phyloP scores from a whole-genome alignment of 1,140 invertebrate genomes.

The Melipona quadrifasciata region DNA sequence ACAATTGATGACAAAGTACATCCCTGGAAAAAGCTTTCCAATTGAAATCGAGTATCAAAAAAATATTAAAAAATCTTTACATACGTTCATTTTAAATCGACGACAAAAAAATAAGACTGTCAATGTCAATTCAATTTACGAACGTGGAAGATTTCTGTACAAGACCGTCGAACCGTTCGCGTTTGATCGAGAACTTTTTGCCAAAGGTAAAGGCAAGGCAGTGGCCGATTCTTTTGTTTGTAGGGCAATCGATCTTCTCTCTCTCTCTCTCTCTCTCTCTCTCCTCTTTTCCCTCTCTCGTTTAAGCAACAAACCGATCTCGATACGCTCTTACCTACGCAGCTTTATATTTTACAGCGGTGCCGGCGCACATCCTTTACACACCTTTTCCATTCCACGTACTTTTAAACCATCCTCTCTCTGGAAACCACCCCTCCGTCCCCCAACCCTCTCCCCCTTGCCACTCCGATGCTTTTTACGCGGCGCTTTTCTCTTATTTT shows the following conservation, averaged over 20 bases:
- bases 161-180: no score
- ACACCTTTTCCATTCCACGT: slow-evolving; percentile 66
- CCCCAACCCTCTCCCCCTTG: slow-evolving; percentile 38
- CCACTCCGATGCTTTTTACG: slow-evolving; percentile 75
- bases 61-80: no score
- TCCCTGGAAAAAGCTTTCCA: no score
- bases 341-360: slow-evolving; percentile 59
- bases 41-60: no score
- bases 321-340: slow-evolving; percentile 13
- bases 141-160: no score
- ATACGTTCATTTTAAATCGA: no score
- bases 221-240: background rate
- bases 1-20: no score
- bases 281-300: no score
- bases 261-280: no score
- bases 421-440: slow-evolving; percentile 6
- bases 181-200: no score
- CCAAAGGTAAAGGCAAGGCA: background rate
- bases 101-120: no score
- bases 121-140: no score
- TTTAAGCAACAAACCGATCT: slow-evolving; percentile 46
- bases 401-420: slow-evolving; percentile 71
- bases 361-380: slow-evolving; percentile 43
- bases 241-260: background rate
- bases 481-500: slow-evolving; percentile 68